Conservation (phyloP, 2,888 invertebrate species). For the Salticus scenicus region DNA sequence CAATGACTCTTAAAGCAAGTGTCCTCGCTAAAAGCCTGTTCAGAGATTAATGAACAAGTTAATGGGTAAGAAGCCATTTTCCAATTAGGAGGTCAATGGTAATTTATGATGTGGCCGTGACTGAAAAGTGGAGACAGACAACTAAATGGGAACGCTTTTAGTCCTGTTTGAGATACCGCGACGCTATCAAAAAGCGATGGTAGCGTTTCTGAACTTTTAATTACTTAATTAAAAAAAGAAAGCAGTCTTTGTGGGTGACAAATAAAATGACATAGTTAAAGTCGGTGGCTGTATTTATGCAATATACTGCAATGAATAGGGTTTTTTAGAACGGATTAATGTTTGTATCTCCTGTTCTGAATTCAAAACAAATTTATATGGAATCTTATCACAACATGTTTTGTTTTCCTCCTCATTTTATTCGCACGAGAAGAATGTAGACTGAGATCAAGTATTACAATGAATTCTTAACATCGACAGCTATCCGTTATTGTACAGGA, state of each 20-base stretch:
- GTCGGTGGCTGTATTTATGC: too few species aligned
- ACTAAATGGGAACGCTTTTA: slow-evolving; percentile 35
- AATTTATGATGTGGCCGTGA: slow-evolving; percentile 67
- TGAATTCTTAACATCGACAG: too few species aligned
- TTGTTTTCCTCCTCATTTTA: too few species aligned
- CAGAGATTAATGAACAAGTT: slow-evolving; percentile 66
- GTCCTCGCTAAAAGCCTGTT: slow-evolving; percentile 56
- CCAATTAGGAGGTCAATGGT: slow-evolving; percentile 68
- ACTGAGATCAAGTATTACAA: too few species aligned
- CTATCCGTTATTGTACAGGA: too few species aligned
- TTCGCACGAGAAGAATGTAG: too few species aligned
- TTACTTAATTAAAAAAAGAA: not conserved
- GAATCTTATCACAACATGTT: too few species aligned
- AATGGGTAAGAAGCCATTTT: slow-evolving; percentile 64
- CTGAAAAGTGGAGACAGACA: slow-evolving; percentile 48
- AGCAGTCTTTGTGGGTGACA: not conserved
- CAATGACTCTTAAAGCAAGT: slow-evolving; percentile 64
- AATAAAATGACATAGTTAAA: not conserved
- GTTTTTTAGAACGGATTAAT: too few species aligned
- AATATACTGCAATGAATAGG: too few species aligned
- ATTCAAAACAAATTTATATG: too few species aligned
- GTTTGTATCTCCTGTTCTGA: too few species aligned
- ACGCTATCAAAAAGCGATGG: slow-evolving; percentile 37
- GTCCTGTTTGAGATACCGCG: slow-evolving; percentile 12
- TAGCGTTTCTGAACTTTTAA: not conserved